Evolutionary conservation across 2,888 invertebrate genomes (phyloP), one percentile per base, ranked within the genome.

Genomic region (Ctena decussata): DNA sequence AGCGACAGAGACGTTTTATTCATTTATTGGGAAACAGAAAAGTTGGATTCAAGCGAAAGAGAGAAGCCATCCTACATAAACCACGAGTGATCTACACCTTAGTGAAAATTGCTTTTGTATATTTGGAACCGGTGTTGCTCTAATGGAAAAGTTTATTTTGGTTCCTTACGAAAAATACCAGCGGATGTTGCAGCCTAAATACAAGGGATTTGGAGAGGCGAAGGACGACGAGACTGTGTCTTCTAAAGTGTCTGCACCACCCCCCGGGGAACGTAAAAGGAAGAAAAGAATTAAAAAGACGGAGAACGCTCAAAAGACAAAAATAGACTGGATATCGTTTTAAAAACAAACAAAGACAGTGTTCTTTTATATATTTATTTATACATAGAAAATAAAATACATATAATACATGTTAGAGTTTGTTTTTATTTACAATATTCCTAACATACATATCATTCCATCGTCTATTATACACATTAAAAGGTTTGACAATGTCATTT

Each of bases 131-230:
- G 21, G 21, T 72, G 24, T 30, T 81, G 30, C 11, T 71, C 15
- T 76, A 44, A 81, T 81, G 81, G 81, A 81, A 41, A 81, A 81
- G 24, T 15, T 41, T 8, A 49, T 81, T 6, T 46, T 81, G 8
- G 71, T 81, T n/a, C 60, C 81, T 1, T 71, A 81, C 60, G 81
- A 70, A 3, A 81, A 81, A 30, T 82, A 82, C 32, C 77, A 77
- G 30, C 41, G 82, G 1, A 53, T 82, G 30, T 39, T 39, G 15
- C 30, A 70, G 6, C 12, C 21, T 3, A 3, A 15, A 46, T n/a
- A 46, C 46, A 46, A 46, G 18, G 21, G 21, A 46, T n/a, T n/a
- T 21, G 21, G 8, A 46, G 21, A n/a, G n/a, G n/a, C n/a, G n/a
- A n/a, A n/a, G 46, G 15, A 46, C 3, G 12, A 15, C 21, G 2